These are phyloP conservation scores for Mallotus villosus DNA, from an alignment of 2,797 vertebrate genomes.

Conservation along the genomic window DNA sequence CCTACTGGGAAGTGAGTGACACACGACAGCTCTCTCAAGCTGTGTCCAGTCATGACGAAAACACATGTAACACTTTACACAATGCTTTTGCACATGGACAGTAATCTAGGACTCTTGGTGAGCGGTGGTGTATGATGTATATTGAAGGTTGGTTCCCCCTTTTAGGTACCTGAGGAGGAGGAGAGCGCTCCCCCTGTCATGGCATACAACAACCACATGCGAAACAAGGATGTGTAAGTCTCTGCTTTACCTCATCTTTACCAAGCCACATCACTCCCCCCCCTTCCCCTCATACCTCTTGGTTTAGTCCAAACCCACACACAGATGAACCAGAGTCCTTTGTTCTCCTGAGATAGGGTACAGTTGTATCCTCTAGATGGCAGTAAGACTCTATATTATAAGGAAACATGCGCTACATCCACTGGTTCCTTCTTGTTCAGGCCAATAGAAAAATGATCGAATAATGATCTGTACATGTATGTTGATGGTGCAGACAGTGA, in stretches of 20 bases:
- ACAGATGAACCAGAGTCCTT: neutral
- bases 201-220: constrained; percentile 76
- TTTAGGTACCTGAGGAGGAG: constrained; percentile 84
- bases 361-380: constrained; percentile 58
- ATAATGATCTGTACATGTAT: neutral
- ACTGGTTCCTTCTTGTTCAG: neutral
- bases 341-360: constrained; percentile 18
- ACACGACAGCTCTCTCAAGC: neutral
- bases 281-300: neutral
- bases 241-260: constrained; percentile 3
- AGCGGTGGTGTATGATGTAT: no score
- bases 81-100: no score
- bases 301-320: neutral
- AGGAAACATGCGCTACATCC: neutral
- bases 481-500: constrained; percentile 19
- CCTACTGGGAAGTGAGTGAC: constrained; percentile 91
- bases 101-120: no score
- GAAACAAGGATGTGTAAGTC: constrained; percentile 68
- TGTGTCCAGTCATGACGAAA: neutral
- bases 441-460: neutral
- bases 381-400: constrained; percentile 49
- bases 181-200: constrained; percentile 66
- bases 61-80: neutral
- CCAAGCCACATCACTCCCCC: neutral
- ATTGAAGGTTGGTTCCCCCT: constrained; percentile 2